Percentiles rank a stretch among this genome's conserved stretches.
phyloP scores from a whole-genome alignment of 1,140 invertebrate species.

The Drosophila ficusphila region DNA sequence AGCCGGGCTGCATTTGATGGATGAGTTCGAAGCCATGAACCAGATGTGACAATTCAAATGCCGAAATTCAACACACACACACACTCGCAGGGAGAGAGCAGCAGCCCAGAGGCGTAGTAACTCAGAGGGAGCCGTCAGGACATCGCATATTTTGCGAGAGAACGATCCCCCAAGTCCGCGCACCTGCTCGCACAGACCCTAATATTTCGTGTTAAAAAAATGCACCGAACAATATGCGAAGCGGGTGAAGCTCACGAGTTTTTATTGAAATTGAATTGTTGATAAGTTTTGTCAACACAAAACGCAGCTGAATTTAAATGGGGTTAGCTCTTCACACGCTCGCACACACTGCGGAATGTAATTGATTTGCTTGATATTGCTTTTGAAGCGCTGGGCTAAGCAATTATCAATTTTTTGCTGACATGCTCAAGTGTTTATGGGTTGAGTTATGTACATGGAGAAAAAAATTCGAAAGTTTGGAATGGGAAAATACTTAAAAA shows the following conservation, averaged over 20 bases:
- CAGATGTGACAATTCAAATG: constrained; percentile 81
- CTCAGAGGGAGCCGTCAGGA: constrained; percentile 11
- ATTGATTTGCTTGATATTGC: constrained; percentile 61
- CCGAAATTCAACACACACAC: constrained; percentile 59
- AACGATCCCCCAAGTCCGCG: constrained; percentile 6
- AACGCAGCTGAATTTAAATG: constrained; percentile 43
- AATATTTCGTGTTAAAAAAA: constrained; percentile 68
- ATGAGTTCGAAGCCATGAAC: constrained; percentile 73
- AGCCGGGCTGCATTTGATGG: constrained; percentile 72
- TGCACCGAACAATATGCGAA: constrained; percentile 68
- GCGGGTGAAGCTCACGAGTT: constrained; percentile 56
- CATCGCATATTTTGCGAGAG: not conserved
- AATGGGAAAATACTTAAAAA: too few species aligned
- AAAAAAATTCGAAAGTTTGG: not conserved
- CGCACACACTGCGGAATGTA: constrained; percentile 22
- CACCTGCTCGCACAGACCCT: constrained; percentile 35
- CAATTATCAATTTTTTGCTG: constrained; percentile 42
- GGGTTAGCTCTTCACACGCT: constrained; percentile 5
- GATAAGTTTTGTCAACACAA: constrained; percentile 81
- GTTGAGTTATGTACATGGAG: not conserved
- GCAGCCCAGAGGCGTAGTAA: constrained; percentile 28
- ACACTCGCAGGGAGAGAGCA: constrained; percentile 10
- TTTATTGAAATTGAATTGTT: constrained; percentile 83
- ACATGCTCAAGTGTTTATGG: constrained; percentile 3
- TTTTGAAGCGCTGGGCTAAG: constrained; percentile 24